Evolutionary conservation across 1,140 invertebrate genomes (phyloP).

Genomic region (Drosophila sp.): DNA sequence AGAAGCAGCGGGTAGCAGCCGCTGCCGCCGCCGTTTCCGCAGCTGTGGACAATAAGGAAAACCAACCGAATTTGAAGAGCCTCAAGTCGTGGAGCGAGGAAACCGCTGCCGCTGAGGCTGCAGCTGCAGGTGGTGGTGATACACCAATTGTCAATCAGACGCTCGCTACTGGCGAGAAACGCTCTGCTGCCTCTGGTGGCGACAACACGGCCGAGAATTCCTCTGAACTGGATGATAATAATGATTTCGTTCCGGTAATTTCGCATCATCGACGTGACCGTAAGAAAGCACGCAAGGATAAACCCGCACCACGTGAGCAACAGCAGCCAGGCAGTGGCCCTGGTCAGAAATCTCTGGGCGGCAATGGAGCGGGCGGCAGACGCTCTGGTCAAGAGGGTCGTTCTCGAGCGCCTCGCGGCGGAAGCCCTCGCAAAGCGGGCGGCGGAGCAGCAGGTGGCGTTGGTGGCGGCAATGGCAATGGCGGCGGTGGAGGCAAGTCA

Average conservation of each 20-base stretch:
- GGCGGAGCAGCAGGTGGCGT: constrained; percentile 1
- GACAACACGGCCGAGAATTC: constrained; percentile 81
- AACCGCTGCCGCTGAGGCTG: constrained; percentile 64
- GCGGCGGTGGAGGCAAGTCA: constrained; percentile 28
- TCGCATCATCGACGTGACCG: constrained; percentile 84
- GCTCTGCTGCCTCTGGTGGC: constrained; percentile 64
- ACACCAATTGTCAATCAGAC: constrained; percentile 27
- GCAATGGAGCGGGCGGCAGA: constrained; percentile 22
- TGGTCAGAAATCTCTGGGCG: constrained; percentile 49
- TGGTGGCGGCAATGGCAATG: neutral
- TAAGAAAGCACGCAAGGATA: constrained; percentile 82
- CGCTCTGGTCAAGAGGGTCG: constrained; percentile 12
- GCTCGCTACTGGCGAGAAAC: constrained; percentile 70
- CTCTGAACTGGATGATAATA: constrained; percentile 84
- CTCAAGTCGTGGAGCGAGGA: constrained; percentile 82
- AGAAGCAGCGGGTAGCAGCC: constrained; percentile 49
- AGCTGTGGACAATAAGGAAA: constrained; percentile 75
- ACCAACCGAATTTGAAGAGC: constrained; percentile 75
- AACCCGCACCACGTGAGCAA: constrained; percentile 63
- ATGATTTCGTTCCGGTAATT: constrained; percentile 84
- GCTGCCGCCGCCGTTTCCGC: constrained; percentile 2
- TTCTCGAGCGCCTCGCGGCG: constrained; percentile 57
- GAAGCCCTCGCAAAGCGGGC: constrained; percentile 70
- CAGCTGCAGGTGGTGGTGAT: constrained; percentile 43
- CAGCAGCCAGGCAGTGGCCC: constrained; percentile 59